A percentile compares a stretch with the other conserved stretches of the same genome.
phyloP scores from a whole-genome alignment of 2,113 vertebrate species.

The Stegostoma tigrinum region DNA sequence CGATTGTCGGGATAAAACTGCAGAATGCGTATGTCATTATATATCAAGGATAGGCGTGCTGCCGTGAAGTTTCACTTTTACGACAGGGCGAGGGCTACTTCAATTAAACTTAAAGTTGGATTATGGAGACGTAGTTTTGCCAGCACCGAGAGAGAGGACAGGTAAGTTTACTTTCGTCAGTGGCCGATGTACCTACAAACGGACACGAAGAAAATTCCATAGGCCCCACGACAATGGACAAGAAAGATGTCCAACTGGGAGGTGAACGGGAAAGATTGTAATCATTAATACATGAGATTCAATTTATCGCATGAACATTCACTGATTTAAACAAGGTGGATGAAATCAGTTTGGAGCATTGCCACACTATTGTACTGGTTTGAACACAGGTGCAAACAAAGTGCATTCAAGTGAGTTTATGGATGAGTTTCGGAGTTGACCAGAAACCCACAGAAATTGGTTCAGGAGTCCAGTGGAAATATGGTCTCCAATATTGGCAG shows the following conservation, averaged over 20 bases:
- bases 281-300: not conserved
- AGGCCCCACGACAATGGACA: not conserved
- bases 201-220: not conserved
- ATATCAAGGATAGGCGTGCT: not conserved
- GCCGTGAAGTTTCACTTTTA: not conserved
- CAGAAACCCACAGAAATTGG: no score
- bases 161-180: not conserved
- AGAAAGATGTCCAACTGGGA: not conserved
- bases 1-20: not conserved
- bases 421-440: no score
- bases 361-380: not conserved
- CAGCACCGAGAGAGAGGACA: not conserved
- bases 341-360: not conserved
- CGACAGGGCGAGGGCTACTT: not conserved
- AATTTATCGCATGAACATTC: not conserved
- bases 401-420: no score
- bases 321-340: not conserved
- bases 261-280: no score
- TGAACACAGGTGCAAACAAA: not conserved
- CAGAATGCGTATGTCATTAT: not conserved
- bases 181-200: not conserved
- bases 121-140: not conserved
- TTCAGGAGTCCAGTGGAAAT: no score
- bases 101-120: not conserved
- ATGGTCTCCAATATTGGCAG: no score